Base-by-base conservation (phyloP, 2,113 vertebrate species). In the Ursus arctos region DNA sequence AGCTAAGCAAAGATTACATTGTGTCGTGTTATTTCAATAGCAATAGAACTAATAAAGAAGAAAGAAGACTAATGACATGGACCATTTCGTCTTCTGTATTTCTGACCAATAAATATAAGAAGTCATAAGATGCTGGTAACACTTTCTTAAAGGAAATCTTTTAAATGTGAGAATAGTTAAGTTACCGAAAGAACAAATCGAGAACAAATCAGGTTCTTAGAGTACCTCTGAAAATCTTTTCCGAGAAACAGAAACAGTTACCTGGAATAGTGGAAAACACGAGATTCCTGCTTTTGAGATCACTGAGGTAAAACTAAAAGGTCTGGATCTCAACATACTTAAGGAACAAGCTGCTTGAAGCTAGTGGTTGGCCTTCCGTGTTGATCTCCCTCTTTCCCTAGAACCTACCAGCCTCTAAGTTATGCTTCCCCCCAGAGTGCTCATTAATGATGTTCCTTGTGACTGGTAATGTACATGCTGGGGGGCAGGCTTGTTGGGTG, bases 231-330 rank as follows among this genome's bases (percentile, higher is more conserved):
- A 93, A 94, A 94, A 13, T 57, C 43, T 91, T 67, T 47, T 92
- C 76, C 43, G 61, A 94, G 36, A 65, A 97, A 95, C 87, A 94
- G 11, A 81, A 92, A 91, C 94, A 47, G 6, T 99, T 99, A 99
- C 99, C 99, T 99, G 99, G 84, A 97, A 98, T 24, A 98, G 98
- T 57, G 76, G 96, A 77, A 98, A 97, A 97, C 96, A 98, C 53
- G 98, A 88, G 94, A 91, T 79, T 98, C 97, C 98, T 19, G 31
- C 71, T 97, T 98, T 94, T 94, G 96, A 96, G 95, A 98, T 98
- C 97, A 98, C 94, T 47, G 98, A 98, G 57, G 92, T 7, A 6
- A 98, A 88, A 95, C 74, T 43, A 77, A 97, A 98, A 93, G 71
- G 77, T 93, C 94, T 96, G 76, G 74, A 63, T 98, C 92, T 98